Base-by-base conservation (phyloP, 1,140 invertebrate genomes). In the Orius insidiosus region DNA sequence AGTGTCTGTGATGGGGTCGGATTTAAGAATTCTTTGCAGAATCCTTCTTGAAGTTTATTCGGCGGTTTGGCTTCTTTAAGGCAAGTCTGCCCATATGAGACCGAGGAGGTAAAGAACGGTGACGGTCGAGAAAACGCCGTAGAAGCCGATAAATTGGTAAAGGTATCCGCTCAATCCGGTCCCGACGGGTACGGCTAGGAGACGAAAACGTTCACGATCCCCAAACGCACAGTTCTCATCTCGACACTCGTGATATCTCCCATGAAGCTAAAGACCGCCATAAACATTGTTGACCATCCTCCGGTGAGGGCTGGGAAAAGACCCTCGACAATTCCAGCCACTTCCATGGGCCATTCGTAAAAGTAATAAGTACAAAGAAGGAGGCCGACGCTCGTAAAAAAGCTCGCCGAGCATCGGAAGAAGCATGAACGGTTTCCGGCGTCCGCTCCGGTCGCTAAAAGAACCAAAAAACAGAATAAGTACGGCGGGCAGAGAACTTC, bases 251-350 rank as follows among this genome's bases (percentile, higher is more conserved):
- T 87, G 6, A 87, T 77, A 58, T 90, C 85, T 1, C 76, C 81
- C 34, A 92, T 80, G 55, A 88, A 90, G 59, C 85, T 88, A 59
- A 89, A 90, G 30, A 84, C 76, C 9, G 81, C 81, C 78, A 89
- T 87, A 51, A 88, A 76, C 74, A 88, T 80, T 11, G 82, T 84
- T 53, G 87, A 82, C 75, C 80, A 85, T 2, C 85, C 85, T 1
- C 83, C 83, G 5, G 80, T 79, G 1, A 90, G 54, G 0, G 78
- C 78, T 1, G 80, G 80, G 59, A 82, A 82, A 31, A 85, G 64
- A 1, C 77, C 76, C 60, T 85, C 80, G 3, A 78, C 72, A 0
- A 83, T 65, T 0, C 78, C 80, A 3, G 77, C 75, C 0, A 72
- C 75, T 63, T 85, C 80, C 67, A 85, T 79, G 0, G 80, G 79